A percentile compares a stretch with the other conserved stretches of the same genome.
Evolutionary conservation across 2,888 invertebrate species (phyloP).

Genomic region (Microchrysa polita): DNA sequence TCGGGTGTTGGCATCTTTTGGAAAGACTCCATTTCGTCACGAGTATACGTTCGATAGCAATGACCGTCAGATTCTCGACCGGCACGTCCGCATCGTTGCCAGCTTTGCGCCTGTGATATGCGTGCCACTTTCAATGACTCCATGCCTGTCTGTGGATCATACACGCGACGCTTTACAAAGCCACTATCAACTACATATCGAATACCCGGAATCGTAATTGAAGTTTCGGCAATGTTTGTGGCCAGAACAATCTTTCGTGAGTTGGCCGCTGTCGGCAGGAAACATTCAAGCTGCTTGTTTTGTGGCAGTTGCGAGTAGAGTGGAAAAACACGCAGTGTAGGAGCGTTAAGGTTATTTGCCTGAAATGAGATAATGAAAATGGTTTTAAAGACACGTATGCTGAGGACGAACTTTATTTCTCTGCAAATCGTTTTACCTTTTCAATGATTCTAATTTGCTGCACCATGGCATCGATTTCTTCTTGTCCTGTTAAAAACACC

Average conservation of each 20-base stretch:
- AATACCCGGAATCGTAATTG: conserved; percentile 93
- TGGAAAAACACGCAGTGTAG: conserved; percentile 81
- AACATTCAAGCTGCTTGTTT: conserved; percentile 87
- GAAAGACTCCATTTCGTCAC: conserved; percentile 77
- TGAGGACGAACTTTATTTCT: neutral
- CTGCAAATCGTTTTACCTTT: conserved; percentile 67
- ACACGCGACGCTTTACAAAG: conserved; percentile 88
- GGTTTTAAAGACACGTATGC: neutral
- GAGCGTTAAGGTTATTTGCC: conserved; percentile 70
- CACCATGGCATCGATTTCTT: conserved; percentile 91
- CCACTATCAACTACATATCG: conserved; percentile 92
- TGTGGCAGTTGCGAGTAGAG: conserved; percentile 92
- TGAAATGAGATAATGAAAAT: conserved; percentile 56
- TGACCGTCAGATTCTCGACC: conserved; percentile 86
- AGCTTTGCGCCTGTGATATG: conserved; percentile 91
- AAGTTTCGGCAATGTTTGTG: conserved; percentile 98
- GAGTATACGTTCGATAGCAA: conserved; percentile 89
- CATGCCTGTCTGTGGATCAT: conserved; percentile 82
- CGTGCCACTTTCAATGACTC: conserved; percentile 83
- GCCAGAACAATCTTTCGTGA: conserved; percentile 91
- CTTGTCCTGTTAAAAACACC: conserved; percentile 95
- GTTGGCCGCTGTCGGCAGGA: conserved; percentile 76
- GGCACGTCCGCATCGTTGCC: conserved; percentile 92
- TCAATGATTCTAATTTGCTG: conserved; percentile 77
- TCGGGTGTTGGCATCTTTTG: conserved; percentile 83